Conservation (phyloP, 2,113 vertebrate species). For the Uropsilus gracilis region DNA sequence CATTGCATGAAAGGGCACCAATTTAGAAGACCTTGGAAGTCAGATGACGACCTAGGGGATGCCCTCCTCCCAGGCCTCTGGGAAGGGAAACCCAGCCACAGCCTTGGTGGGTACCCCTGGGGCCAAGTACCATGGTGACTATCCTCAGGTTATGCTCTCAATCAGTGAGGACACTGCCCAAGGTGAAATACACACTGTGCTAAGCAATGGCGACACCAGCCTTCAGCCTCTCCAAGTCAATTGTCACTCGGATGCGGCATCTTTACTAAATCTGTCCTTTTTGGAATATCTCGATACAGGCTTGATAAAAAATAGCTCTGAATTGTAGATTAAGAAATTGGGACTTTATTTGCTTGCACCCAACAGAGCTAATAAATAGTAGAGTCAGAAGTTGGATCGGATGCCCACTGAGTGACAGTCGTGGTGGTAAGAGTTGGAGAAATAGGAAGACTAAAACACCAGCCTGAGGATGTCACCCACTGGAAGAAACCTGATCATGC, state of each 20-base stretch:
- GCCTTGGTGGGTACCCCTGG: not conserved
- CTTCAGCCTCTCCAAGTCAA: not conserved
- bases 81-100: not conserved
- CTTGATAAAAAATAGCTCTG: not conserved
- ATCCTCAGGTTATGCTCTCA: not conserved
- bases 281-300: not conserved
- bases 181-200: not conserved
- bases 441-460: not conserved
- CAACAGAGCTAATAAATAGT: not conserved
- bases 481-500: not conserved
- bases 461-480: not conserved
- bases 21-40: not conserved
- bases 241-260: not conserved
- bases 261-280: not conserved
- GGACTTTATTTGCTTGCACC: not conserved
- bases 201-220: not conserved
- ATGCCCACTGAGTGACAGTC: not conserved
- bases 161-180: not conserved
- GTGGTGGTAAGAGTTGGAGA: not conserved
- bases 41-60: not conserved
- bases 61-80: not conserved
- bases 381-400: not conserved
- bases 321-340: not conserved
- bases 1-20: not conserved
- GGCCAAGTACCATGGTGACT: not conserved